phyloP scores from a whole-genome alignment of 2,113 vertebrate genomes.

The Tichodroma muraria region DNA sequence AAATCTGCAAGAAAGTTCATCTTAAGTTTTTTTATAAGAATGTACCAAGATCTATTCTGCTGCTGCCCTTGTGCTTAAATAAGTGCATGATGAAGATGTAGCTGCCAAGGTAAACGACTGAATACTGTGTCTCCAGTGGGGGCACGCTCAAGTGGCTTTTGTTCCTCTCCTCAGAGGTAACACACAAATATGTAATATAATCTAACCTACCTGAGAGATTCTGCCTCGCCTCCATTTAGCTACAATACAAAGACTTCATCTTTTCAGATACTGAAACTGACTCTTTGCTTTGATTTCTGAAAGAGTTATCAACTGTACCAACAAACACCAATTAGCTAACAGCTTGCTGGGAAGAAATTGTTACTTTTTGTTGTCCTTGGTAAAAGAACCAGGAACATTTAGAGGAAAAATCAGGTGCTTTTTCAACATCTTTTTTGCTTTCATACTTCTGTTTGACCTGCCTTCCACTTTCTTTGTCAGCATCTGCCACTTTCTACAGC shows the following conservation, averaged over 20 bases:
- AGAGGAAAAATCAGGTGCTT: background rate
- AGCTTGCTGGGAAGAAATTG: background rate
- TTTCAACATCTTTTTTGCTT: background rate
- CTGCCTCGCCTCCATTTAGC: background rate
- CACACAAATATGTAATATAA: background rate
- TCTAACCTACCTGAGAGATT: background rate
- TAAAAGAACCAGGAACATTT: background rate
- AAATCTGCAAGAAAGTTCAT: too few species aligned
- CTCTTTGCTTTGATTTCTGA: too few species aligned
- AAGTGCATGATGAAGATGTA: background rate
- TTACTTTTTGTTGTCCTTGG: background rate
- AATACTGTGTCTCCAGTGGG: background rate
- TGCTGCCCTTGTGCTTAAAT: background rate
- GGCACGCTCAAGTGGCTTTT: background rate
- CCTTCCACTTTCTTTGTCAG: background rate
- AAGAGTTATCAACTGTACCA: background rate
- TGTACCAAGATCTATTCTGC: background rate
- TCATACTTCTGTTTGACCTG: background rate
- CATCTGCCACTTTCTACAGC: background rate
- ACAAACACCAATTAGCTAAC: background rate
- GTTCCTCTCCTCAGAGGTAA: background rate
- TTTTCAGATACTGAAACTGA: background rate
- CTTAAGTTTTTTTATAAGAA: slow-evolving; percentile 28
- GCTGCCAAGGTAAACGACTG: background rate
- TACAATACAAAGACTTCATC: background rate